A percentile compares a stretch with the other conserved stretches of the same genome.
Evolutionary conservation across 2,797 vertebrate genomes (phyloP).

Genomic region (Lophotriccus pileatus): DNA sequence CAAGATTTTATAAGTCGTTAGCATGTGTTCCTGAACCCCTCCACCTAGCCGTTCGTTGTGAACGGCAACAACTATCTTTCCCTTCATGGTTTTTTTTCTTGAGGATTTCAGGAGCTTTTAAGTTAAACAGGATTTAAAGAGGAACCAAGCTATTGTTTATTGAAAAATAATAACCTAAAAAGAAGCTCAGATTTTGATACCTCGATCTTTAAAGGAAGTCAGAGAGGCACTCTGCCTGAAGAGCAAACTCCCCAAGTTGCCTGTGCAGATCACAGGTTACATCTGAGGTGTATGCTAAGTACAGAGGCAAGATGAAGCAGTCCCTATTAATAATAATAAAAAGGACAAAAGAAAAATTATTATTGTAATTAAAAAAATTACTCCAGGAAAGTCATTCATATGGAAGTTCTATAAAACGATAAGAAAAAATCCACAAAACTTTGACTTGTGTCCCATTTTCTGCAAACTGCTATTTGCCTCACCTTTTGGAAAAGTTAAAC

Average conservation of each 20-base stretch:
- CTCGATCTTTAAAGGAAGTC: neutral
- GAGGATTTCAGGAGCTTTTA: neutral
- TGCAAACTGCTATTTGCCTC: neutral
- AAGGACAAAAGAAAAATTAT: neutral
- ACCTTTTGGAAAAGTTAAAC: neutral
- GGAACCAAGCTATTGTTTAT: neutral
- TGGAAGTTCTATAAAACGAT: neutral
- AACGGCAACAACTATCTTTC: neutral
- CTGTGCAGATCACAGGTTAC: neutral
- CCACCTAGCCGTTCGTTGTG: no score
- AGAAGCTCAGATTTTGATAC: neutral
- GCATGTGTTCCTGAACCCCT: no score
- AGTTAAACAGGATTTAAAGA: neutral
- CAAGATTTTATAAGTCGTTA: no score
- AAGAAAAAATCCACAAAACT: neutral
- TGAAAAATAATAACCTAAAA: neutral
- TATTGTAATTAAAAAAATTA: neutral
- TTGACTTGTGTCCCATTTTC: neutral
- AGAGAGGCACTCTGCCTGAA: neutral
- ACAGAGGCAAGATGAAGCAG: neutral
- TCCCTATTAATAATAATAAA: neutral
- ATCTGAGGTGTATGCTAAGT: neutral
- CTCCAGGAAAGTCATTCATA: neutral
- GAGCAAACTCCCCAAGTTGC: accelerated
- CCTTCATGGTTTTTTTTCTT: neutral